A percentile compares a stretch with the other conserved stretches of the same genome.
Evolutionary conservation across 2,797 vertebrate genomes (phyloP).

Genomic region (Sebastes itinus): DNA sequence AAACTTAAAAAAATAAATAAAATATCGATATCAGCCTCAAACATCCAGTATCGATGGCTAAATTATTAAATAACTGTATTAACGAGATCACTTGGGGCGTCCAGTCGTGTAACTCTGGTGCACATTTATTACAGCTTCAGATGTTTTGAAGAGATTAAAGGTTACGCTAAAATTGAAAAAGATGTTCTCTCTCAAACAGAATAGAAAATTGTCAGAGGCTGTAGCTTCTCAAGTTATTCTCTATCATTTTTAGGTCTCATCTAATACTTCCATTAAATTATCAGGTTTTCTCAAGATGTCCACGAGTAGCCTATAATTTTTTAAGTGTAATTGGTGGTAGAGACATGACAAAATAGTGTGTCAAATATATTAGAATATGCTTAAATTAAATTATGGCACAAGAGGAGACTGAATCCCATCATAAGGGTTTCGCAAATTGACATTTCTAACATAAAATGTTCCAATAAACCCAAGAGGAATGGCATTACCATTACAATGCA

Average conservation of each 20-base stretch:
- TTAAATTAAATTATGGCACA: background rate
- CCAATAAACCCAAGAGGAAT: conserved; percentile 17
- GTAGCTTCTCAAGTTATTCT: background rate
- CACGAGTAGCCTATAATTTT: background rate
- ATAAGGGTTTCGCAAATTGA: conserved; percentile 7
- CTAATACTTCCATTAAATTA: background rate
- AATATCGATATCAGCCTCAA: background rate
- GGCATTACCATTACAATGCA: conserved; percentile 55
- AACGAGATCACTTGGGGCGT: background rate
- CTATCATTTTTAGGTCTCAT: background rate
- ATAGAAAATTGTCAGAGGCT: background rate
- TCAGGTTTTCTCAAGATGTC: background rate
- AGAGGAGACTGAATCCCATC: background rate
- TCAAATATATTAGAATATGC: background rate
- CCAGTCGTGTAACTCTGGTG: background rate
- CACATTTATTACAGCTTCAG: background rate
- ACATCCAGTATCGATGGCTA: too few relatives aligned
- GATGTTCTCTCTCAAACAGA: background rate
- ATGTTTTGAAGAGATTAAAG: background rate
- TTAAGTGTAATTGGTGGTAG: background rate
- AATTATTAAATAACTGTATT: background rate
- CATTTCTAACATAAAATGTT: conserved; percentile 36
- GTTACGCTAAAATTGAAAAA: background rate
- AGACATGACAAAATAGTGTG: background rate
- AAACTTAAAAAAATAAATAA: background rate